Base-by-base conservation (phyloP, 2,888 invertebrate species). In the Cosmopolites sordidus region DNA sequence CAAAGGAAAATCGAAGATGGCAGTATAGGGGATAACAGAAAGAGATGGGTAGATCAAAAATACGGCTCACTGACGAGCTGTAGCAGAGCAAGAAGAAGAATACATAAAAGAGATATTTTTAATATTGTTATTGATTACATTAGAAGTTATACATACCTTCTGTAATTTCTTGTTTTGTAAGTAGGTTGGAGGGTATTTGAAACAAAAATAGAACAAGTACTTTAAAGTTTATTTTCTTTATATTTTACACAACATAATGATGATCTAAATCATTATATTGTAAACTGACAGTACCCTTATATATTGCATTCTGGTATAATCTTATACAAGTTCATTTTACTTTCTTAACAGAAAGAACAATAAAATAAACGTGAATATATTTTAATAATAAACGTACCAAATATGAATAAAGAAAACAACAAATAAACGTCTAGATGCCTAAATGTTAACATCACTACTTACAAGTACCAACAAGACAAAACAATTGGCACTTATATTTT, bases 371-470 rank as follows among this genome's bases (percentile, higher is more conserved):
- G 11, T 22, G 40, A 16, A 40, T 40, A 16, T 42, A 42, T 17
- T 22, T 22, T 41, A 16, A 16, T 14, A 41, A 15, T 41, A 33
- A 33, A 41, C 11, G 22, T 41, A 41, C 41, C 41, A 43, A 43
- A 43, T 29, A 44, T 33, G 29, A 16, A 44, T 44, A 44, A 44
- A 44, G 11, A 33, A 44, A 44, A 29, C 44, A 11, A 44, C 44
- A 44, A 44, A 44, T 44, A 44, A 44, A 33, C 30, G 33, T 30
- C 33, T 44, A 44, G 30, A 16, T 29, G 17, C 44, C 16, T 30
- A 44, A n/a, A 44, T 9, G 15, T 44, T 44, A 44, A 44, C 43
- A 30, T 44, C 33, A 44, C 16, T 33, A 44, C 44, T 30, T 30
- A 30, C 4, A 30, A 16, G 44, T 44, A 33, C 44, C 44, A 43